Conservation (phyloP, 1,140 invertebrate genomes). For the Aphelenchoides besseyi region DNA sequence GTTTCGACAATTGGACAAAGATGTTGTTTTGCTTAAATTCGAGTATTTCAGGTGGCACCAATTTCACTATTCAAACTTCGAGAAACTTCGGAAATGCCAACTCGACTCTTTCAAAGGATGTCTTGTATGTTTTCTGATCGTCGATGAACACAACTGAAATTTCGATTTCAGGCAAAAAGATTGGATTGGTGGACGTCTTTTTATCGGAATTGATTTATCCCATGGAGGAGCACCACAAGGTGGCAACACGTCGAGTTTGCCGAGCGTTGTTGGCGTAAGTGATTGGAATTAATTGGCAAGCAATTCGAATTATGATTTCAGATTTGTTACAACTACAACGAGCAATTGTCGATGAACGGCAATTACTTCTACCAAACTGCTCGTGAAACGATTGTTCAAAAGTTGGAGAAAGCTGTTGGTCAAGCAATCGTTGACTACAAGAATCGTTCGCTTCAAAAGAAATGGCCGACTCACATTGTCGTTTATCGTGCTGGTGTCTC, state of each 20-base stretch:
- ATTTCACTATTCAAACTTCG: background rate
- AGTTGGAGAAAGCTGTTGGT: background rate
- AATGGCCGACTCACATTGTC: background rate
- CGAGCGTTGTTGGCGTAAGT: background rate
- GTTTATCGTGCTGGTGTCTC: background rate
- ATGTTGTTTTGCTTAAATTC: no score
- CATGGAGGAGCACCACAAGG: background rate
- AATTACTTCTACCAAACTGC: background rate
- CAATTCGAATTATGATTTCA: no score
- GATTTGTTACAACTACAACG: background rate
- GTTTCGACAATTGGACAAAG: no score
- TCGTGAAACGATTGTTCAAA: background rate
- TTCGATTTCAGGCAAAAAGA: background rate
- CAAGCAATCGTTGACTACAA: slow-evolving; percentile 1
- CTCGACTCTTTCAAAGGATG: background rate
- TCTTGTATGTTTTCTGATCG: background rate
- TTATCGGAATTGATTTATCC: background rate
- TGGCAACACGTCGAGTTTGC: no score
- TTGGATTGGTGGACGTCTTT: background rate
- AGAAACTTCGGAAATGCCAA: background rate
- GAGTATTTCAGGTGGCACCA: no score
- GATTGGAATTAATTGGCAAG: background rate
- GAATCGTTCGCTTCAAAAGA: background rate
- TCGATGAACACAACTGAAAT: no score
- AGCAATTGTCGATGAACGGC: background rate